Evolutionary conservation across 2,113 vertebrate species (phyloP).

Genomic region (Eulemur macaco): DNA sequence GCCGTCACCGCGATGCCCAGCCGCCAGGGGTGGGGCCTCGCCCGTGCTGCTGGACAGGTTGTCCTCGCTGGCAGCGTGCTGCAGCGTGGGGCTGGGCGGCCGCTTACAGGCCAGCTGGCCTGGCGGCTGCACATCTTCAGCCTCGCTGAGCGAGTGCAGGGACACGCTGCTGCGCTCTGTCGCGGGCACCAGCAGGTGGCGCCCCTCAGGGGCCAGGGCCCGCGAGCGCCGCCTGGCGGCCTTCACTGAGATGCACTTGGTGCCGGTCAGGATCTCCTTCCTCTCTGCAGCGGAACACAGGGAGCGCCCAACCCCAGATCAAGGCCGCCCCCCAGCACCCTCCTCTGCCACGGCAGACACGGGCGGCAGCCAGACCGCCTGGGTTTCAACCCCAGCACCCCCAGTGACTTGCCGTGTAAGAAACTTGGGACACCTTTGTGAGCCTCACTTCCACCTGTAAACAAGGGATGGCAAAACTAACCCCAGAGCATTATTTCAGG

Average conservation of each 20-base stretch:
- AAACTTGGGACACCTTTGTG: background rate
- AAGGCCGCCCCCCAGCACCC: background rate
- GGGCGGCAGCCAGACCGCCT: background rate
- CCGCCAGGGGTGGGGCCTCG: constrained; percentile 70
- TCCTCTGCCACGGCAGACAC: background rate
- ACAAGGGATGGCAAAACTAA: background rate
- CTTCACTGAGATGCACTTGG: constrained; percentile 88
- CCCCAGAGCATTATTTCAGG: fast-evolving
- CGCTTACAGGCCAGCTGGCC: constrained; percentile 75
- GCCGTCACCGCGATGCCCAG: background rate
- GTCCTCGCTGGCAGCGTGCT: constrained; percentile 89
- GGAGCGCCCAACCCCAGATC: background rate
- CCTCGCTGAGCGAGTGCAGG: constrained; percentile 75
- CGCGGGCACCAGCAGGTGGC: constrained; percentile 80
- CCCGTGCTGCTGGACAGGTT: constrained; percentile 92
- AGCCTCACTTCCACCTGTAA: background rate
- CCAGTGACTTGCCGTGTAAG: background rate
- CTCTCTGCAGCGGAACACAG: constrained; percentile 80
- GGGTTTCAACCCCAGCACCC: background rate
- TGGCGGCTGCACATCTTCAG: constrained; percentile 61
- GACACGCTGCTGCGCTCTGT: constrained; percentile 85
- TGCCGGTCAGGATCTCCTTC: constrained; percentile 85
- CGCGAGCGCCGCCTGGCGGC: constrained; percentile 84
- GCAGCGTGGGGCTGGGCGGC: constrained; percentile 86
- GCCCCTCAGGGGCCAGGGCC: constrained; percentile 77